Conservation (phyloP, 1,140 invertebrate species). For the Araneus ventricosus region DNA sequence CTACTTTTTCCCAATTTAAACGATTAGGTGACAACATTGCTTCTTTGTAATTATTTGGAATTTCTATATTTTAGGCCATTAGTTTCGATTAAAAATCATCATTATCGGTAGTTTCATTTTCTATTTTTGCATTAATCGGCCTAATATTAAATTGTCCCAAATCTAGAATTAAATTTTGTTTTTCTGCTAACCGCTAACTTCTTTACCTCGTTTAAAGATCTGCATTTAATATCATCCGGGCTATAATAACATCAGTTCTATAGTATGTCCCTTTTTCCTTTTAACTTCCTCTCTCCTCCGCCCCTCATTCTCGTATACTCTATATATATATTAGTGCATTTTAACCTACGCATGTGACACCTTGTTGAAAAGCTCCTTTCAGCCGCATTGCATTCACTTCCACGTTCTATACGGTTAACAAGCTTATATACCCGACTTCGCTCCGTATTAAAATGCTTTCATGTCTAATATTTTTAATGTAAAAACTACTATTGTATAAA, state of each 20-base stretch:
- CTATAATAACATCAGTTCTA: background rate
- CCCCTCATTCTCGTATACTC: no score
- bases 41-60: background rate
- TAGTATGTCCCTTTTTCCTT: background rate
- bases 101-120: background rate
- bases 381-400: no score
- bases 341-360: no score
- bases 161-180: background rate
- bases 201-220: background rate
- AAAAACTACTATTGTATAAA: no score
- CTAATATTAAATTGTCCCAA: background rate
- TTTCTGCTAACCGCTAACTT: background rate
- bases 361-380: no score
- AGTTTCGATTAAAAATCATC: background rate
- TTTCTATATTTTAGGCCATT: background rate
- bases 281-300: slow-evolving; percentile 15
- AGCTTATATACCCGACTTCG: no score
- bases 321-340: no score
- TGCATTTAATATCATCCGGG: background rate
- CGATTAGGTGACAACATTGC: background rate
- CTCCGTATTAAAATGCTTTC: no score
- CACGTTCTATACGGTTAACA: no score
- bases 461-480: no score
- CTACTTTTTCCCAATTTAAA: background rate
- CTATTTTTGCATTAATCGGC: background rate